Conservation (phyloP, 37 sponge, comb jelly and placozoan genomes). For the Agelas oroides region DNA sequence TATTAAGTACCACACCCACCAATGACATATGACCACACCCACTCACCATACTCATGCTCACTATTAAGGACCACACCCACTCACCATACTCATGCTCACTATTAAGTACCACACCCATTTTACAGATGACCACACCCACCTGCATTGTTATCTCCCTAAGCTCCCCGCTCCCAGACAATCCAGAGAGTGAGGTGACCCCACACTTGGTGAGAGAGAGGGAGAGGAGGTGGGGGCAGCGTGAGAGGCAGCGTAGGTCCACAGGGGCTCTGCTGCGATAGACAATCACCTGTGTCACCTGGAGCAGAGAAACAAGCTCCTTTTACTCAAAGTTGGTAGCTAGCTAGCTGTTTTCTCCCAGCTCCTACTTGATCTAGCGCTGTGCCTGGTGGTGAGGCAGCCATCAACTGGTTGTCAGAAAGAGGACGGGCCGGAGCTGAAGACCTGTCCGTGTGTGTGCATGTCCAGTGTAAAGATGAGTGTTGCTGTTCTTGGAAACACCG, state of each 20-base stretch:
- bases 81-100: too few relatives aligned
- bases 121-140: slow-evolving; percentile 14
- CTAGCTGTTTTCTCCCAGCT: too few relatives aligned
- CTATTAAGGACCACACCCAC: too few relatives aligned
- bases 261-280: slow-evolving; percentile 9
- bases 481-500: too few relatives aligned
- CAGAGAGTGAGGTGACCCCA: background rate
- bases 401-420: slow-evolving; percentile 32
- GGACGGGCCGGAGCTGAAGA: background rate
- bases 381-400: slow-evolving; percentile 34
- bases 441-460: slow-evolving; percentile 24
- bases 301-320: background rate
- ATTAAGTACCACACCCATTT: too few relatives aligned
- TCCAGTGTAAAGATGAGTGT: background rate
- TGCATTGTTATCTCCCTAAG: slow-evolving; percentile 28
- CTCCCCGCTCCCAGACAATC: background rate
- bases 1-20: too few relatives aligned
- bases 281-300: slow-evolving; percentile 16
- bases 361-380: slow-evolving; percentile 12
- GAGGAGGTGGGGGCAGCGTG: slow-evolving; percentile 16
- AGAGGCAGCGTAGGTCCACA: slow-evolving; percentile 27
- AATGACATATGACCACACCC: too few relatives aligned
- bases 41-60: too few relatives aligned
- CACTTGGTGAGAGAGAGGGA: slow-evolving; percentile 30
- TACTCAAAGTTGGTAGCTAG: too few relatives aligned